Base-by-base conservation (phyloP, 2,113 vertebrate species). In the Daphoenositta chrysoptera region DNA sequence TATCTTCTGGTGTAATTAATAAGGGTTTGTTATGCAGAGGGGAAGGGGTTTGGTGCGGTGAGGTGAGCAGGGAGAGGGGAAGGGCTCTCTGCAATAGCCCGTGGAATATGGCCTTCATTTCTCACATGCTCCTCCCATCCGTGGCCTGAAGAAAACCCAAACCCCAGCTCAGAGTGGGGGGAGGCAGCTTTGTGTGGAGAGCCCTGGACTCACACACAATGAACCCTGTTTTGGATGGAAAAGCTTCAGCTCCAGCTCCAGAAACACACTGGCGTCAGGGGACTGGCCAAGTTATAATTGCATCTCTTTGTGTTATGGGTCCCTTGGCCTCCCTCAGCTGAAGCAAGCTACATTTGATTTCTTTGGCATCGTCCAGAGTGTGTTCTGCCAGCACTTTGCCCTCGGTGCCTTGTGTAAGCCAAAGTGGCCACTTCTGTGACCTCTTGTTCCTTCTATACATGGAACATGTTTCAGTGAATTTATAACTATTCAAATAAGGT, bases 271-370 rank as follows among this genome's bases (percentile, higher is more conserved):
- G 90, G 66, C 15, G 6, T 83, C 91, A 77, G 75, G 85, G 90
- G 87, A 88, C 93, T 83, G 90, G 83, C 92, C 85, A 60, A 92
- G 47, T 86, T 92, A 80, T 90, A 96, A 96, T 96, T 93, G 79
- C 93, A 93, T 92, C 71, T 95, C 83, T 92, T 90, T 94, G 68
- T 94, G 79, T 91, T 95, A 90, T 78, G 92, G 85, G 92, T 95
- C 93, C 53, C 83, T 95, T 86, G 92, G 82, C 94, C 82, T 95
- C 80, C 47, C 79, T 93, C 64, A 92, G 64, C 71, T 95, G 83
- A 60, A 87, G 72, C 71, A 81, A 86, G 72, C 69, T 94, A 44
- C 85, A 57, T 88, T 92, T 96, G 93, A 94, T 95, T 96, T 96
- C 79, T 97, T 95, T 97, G 96, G 96, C 96, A 87, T 56, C 4